Evolutionary conservation across 2,888 invertebrate species (phyloP), one percentile per base, ranked within the genome.

Genomic region (Drosophila lutescens): DNA sequence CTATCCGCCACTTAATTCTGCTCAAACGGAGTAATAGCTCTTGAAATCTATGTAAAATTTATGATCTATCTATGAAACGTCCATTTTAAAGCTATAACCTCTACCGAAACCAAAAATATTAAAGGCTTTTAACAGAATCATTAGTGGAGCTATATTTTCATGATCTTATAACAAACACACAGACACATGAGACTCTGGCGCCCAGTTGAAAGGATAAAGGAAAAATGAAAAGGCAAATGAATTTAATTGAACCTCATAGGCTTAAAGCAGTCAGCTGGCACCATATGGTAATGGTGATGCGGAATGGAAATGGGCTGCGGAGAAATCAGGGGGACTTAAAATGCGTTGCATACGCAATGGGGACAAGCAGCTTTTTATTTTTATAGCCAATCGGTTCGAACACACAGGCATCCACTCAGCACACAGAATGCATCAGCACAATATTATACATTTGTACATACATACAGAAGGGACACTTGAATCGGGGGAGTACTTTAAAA

Each of bases 311-410:
- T 43, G 41, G 46, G 26, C 51, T 40, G 38, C 38, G 49, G 44
- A 38, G 38, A 47, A 46, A 56, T 38, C 38, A 34, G 36, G 47
- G 34, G 51, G n/a, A 85, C 77, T 77, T 62, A 55, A 67, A 79
- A 66, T 66, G 67, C 76, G 79, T 80, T 78, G 81, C 85, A 80
- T 84, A 87, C 78, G 80, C 82, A 79, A 87, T 79, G 79, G 87
- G 78, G 78, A 62, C 75, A 72, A 78, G 59, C 77, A 74, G 77
- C 77, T 78, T 76, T 47, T 84, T 78, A 75, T 82, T 83, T 77
- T 73, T 71, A 72, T 67, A 69, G 74, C 59, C 62, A 68, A 67
- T n/a, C 49, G 51, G 76, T 51, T 51, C 53, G 67, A 59, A 66
- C 46, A 69, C 40, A 69, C 50, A 51, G 40, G 46, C 57, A 68